These are phyloP conservation scores for Drosophila flavopinicola DNA, from an alignment of 2,888 invertebrate genomes.

Conservation along the genomic window DNA sequence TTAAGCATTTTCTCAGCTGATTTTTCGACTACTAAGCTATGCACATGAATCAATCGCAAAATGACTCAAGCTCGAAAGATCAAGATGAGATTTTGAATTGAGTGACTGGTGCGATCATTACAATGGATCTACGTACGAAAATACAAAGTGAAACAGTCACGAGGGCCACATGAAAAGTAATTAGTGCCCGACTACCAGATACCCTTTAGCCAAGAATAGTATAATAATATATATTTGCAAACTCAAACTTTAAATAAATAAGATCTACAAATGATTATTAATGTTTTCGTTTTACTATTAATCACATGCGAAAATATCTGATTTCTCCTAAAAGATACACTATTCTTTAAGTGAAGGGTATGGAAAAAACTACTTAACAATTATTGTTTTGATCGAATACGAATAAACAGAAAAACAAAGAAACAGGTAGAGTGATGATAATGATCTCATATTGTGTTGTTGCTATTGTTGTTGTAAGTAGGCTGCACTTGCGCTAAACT, in stretches of 20 bases:
- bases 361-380: background rate
- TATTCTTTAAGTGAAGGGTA: background rate
- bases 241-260: background rate
- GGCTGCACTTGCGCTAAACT: conserved; percentile 25
- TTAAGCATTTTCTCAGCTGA: background rate
- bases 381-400: background rate
- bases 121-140: conserved; percentile 7
- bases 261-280: too few relatives aligned
- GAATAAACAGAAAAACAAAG: conserved; percentile 9
- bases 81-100: conserved; percentile 2
- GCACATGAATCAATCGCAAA: conserved; percentile 3
- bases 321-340: background rate
- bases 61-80: conserved; percentile 7
- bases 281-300: background rate
- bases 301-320: background rate
- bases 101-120: conserved; percentile 8
- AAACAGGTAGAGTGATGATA: conserved; percentile 53
- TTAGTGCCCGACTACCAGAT: background rate
- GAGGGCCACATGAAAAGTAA: background rate
- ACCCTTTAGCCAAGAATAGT: background rate
- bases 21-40: conserved; percentile 2
- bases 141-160: background rate
- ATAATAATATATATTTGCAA: background rate
- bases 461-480: conserved; percentile 14
- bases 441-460: conserved; percentile 26